phyloP scores from a whole-genome alignment of 2,888 invertebrate genomes.

The Epinotia demarniana region DNA sequence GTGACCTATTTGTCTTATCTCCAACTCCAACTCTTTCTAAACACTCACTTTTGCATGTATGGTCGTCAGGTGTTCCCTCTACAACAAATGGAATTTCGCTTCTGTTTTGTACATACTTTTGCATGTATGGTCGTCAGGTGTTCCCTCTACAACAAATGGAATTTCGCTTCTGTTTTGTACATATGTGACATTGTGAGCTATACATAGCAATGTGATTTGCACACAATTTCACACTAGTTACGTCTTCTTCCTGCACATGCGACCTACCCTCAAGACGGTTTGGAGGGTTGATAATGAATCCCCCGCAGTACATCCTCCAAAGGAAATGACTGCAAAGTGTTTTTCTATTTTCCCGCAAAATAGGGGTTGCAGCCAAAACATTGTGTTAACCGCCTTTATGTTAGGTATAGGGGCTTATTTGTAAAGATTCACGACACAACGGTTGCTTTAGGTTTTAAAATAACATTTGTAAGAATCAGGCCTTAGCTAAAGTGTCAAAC shows the following conservation, averaged over 20 bases:
- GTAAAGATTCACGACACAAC: background rate
- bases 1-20: too few relatives aligned
- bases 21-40: too few relatives aligned
- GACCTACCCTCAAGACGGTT: constrained; percentile 64
- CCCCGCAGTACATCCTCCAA: constrained; percentile 74
- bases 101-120: too few relatives aligned
- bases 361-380: constrained; percentile 50
- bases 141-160: too few relatives aligned
- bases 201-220: constrained; percentile 20
- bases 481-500: background rate
- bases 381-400: constrained; percentile 51
- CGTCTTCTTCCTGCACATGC: constrained; percentile 25
- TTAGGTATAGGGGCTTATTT: constrained; percentile 26
- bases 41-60: too few relatives aligned
- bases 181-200: background rate
- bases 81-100: too few relatives aligned
- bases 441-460: constrained; percentile 8
- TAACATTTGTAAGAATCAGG: background rate
- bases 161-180: too few relatives aligned
- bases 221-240: constrained; percentile 35
- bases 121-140: too few relatives aligned
- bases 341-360: constrained; percentile 75
- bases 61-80: too few relatives aligned
- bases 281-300: constrained; percentile 82
- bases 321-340: constrained; percentile 82